phyloP scores from a whole-genome alignment of 2,113 vertebrate genomes.

The Syrmaticus mikado region DNA sequence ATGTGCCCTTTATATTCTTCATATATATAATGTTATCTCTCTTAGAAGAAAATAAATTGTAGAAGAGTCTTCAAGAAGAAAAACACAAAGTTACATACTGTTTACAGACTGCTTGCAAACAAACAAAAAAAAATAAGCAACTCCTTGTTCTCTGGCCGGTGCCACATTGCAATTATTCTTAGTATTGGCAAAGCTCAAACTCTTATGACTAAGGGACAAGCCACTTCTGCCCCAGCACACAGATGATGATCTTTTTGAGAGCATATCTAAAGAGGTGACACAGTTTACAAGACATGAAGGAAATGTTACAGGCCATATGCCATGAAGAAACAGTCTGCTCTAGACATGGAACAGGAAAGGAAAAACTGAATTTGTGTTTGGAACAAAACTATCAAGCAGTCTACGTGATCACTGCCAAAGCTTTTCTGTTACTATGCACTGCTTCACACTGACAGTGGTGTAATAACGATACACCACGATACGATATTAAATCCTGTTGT shows the following conservation, averaged over 20 bases:
- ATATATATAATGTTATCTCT: not conserved
- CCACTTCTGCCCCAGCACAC: not conserved
- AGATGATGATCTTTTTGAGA: constrained; percentile 21
- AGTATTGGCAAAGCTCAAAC: not conserved
- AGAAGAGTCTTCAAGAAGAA: not conserved
- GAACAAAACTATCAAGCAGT: not conserved
- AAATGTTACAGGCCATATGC: not conserved
- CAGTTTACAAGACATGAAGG: not conserved
- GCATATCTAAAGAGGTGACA: not conserved
- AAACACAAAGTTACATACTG: not conserved
- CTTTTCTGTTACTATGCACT: not conserved
- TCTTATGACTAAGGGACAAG: not conserved
- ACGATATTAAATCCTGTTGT: not conserved
- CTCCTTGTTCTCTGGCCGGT: not conserved
- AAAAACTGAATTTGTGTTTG: not conserved
- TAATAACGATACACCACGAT: not conserved
- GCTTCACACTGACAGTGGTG: not conserved
- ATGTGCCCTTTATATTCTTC: not conserved
- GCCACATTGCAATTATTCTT: not conserved
- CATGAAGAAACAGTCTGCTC: not conserved
- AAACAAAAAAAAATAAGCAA: not conserved
- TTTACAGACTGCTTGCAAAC: not conserved
- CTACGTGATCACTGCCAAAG: not conserved
- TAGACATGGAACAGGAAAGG: not conserved
- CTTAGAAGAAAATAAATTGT: not conserved